Evolutionary conservation across 2,888 invertebrate genomes (phyloP).

Genomic region (Diaprepes abbreviatus): DNA sequence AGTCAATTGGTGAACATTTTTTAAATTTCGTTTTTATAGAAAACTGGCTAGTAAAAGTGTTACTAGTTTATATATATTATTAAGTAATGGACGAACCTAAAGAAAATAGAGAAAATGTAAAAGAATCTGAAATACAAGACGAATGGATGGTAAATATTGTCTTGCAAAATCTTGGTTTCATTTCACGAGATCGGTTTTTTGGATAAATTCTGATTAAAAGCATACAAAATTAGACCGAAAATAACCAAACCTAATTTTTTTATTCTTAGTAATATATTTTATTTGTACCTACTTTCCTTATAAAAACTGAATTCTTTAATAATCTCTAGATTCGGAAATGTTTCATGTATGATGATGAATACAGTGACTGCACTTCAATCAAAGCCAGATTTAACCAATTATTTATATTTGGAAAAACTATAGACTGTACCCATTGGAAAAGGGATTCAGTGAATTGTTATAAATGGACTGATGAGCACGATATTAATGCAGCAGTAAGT

Average conservation of each 20-base stretch:
- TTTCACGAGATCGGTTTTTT: too few relatives aligned
- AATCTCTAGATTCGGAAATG: conserved; percentile 81
- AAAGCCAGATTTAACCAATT: conserved; percentile 87
- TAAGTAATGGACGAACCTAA: conserved; percentile 20
- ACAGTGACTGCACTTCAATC: conserved; percentile 82
- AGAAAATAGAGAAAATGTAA: conserved; percentile 18
- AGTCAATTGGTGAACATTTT: too few relatives aligned
- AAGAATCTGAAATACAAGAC: conserved; percentile 48
- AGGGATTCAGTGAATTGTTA: conserved; percentile 82
- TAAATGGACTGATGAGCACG: conserved; percentile 75
- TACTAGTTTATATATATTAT: too few relatives aligned
- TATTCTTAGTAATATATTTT: too few relatives aligned
- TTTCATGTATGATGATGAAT: conserved; percentile 85
- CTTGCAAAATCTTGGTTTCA: too few relatives aligned
- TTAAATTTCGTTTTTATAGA: too few relatives aligned
- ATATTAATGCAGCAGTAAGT: conserved; percentile 79
- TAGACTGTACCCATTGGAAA: conserved; percentile 86
- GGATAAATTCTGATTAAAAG: too few relatives aligned
- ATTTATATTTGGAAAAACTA: conserved; percentile 80
- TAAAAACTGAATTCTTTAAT: too few relatives aligned
- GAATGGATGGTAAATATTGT: conserved; percentile 62
- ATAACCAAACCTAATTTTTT: too few relatives aligned
- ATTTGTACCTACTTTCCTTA: too few relatives aligned
- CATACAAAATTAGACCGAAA: too few relatives aligned
- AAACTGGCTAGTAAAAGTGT: too few relatives aligned